Evolutionary conservation across 2,888 invertebrate genomes (phyloP), one percentile per base, ranked within the genome.

Genomic region (Eledone cirrhosa): DNA sequence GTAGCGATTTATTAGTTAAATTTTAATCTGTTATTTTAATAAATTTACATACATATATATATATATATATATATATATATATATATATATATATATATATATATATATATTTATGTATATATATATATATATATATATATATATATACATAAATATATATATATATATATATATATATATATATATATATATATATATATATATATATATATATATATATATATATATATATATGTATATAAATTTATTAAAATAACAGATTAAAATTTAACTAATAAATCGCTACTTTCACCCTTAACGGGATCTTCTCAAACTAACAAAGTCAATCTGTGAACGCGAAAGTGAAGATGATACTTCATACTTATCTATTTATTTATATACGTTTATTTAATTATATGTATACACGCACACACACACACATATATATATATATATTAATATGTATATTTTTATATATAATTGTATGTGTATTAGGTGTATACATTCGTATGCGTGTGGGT

Each of bases 61-160:
- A 53, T 53, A 53, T 53, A 53, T 53, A 53, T 53, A 53, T 53
- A 53, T 53, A 53, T 53, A 53, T 53, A 53, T 53, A 53, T 53
- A 53, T 53, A 53, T 53, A 53, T 53, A 53, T 53, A 53, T 53
- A 53, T 53, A 53, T 53, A 53, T 53, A 53, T 19, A 53, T 53
- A 53, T 53, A 53, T 5, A 53, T 5, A 53, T n/a, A 4, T 5
- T 22, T 5, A 53, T 5, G 5, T 5, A 53, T n/a, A 4, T 5
- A 53, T 5, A 53, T n/a, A 1, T n/a, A 53, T 5, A 53, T 5
- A 53, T n/a, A 53, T 5, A 53, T 53, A 53, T 53, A 53, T 4
- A 53, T 53, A 53, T 53, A 53, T 53, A 53, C 5, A 4, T 53
- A 53, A 3, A 53, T 53, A 53, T 53, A 4, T 53, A 53, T 53